phyloP scores from a whole-genome alignment of 2,113 vertebrate species.

The Turnix velox region DNA sequence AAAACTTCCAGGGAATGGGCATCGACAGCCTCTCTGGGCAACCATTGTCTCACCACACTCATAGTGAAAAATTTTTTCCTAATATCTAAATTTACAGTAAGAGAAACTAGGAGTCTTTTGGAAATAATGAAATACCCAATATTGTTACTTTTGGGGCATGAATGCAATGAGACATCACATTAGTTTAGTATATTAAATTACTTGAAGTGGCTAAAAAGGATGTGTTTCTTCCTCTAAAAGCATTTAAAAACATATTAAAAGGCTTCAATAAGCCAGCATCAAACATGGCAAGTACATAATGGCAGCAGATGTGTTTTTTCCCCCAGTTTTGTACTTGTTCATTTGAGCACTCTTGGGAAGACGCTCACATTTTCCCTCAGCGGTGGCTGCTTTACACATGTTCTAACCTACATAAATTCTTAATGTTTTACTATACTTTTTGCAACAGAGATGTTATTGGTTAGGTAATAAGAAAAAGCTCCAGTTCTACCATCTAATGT shows the following conservation, averaged over 20 bases:
- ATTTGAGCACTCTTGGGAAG: neutral
- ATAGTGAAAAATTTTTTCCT: no score
- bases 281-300: neutral
- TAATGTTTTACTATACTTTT: slow-evolving; percentile 59
- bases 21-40: no score
- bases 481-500: slow-evolving; percentile 36
- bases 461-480: slow-evolving; percentile 59
- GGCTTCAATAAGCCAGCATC: neutral
- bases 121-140: neutral
- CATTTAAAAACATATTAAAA: neutral
- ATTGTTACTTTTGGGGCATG: neutral
- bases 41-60: no score
- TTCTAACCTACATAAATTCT: slow-evolving; percentile 61
- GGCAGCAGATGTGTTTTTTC: neutral
- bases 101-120: neutral
- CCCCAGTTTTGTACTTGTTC: neutral
- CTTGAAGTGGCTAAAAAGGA: neutral
- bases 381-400: neutral
- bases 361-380: neutral
- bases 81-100: no score
- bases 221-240: neutral
- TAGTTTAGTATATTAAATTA: neutral
- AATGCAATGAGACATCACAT: neutral
- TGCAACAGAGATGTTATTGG: slow-evolving; percentile 59
- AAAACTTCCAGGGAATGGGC: no score